Evolutionary conservation across 2,888 invertebrate species (phyloP), one percentile per base, ranked within the genome.

Genomic region (Ypsolopha scabrella): DNA sequence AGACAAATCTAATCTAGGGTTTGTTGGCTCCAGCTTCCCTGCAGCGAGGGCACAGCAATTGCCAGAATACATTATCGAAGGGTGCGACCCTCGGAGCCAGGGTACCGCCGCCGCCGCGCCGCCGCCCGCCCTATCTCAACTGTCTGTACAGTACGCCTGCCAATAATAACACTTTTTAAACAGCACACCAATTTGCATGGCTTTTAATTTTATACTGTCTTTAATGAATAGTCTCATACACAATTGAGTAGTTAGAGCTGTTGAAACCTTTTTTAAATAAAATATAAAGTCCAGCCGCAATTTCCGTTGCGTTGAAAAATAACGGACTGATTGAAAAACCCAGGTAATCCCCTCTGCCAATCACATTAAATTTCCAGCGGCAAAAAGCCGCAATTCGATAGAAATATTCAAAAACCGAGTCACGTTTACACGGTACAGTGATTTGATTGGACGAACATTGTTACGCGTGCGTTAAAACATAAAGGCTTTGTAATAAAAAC

Each of bases 51-150:
- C 54, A 54, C 51, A 64, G 67, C 74, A 79, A 82, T 79, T 78
- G 71, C 72, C 72, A 64, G 81, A 81, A 81, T 82, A 80, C 73
- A 81, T 82, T 80, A 80, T 69, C 64, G 64, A 65, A 70, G 70
- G 69, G 70, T 65, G 67, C 62, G 53, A 68, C 60, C 53, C 55
- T 51, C 38, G 48, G 24, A 24, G 24, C 4, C 24, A 24, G 24
- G 24, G 24, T 24, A 24, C 24, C 24, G 24, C 24, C 24, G 24
- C 24, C 24, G 24, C 24, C 24, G 24, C 24, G 2, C 24, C 24
- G 24, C 24, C 24, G 34, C 45, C 59, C 68, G 71, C 73, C 75
- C 79, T 79, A 79, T 79, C 78, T 75, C 76, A 73, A 80, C 77
- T 72, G 66, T 69, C 67, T 67, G 71, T 66, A 64, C 63, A 62